Evolutionary conservation across 2,113 vertebrate species (phyloP).

Genomic region (Diglossa brunneiventris): DNA sequence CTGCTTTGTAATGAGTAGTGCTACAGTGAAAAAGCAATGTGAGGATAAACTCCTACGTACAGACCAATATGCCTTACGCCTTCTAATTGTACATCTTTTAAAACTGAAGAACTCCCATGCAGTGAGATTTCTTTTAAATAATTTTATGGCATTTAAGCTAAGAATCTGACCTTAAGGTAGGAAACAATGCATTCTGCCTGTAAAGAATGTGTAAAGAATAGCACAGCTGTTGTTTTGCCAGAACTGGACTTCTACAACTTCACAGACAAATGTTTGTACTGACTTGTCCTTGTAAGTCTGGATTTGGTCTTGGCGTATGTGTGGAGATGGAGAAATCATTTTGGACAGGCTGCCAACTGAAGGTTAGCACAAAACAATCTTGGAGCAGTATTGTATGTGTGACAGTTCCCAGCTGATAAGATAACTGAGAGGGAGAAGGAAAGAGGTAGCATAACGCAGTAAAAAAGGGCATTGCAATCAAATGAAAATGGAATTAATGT

Average conservation of each 20-base stretch:
- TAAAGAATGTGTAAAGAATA: neutral
- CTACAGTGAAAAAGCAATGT: neutral
- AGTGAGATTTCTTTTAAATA: neutral
- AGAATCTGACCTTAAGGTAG: neutral
- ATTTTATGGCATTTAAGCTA: neutral
- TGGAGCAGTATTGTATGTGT: neutral
- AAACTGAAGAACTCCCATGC: neutral
- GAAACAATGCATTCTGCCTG: neutral
- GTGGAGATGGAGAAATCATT: neutral
- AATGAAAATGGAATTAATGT: neutral
- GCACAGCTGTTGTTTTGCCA: constrained; percentile 16
- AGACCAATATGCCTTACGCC: neutral
- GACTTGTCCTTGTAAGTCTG: constrained; percentile 32
- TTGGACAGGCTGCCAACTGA: constrained; percentile 17
- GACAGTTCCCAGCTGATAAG: neutral
- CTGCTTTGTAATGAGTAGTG: neutral
- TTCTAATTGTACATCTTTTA: neutral
- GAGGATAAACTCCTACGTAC: neutral
- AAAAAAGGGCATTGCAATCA: neutral
- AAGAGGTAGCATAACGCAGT: neutral
- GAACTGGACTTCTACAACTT: neutral
- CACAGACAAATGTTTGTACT: neutral
- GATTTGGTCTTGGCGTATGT: neutral
- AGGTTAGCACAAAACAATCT: neutral
- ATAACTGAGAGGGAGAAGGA: neutral